phyloP scores from a whole-genome alignment of 1,140 invertebrate species.

The Teleopsis dalmanni region DNA sequence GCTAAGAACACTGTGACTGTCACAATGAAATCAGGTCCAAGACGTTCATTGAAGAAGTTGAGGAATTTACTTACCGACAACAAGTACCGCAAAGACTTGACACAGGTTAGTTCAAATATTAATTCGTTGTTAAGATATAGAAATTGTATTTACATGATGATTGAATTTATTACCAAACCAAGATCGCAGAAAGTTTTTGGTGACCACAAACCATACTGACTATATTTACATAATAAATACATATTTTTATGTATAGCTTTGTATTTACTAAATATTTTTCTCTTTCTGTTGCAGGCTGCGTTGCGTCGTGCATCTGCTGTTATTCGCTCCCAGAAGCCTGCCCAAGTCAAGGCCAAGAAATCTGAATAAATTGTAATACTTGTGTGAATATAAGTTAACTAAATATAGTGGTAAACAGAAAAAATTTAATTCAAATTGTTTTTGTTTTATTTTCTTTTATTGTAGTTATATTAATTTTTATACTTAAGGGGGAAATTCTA shows the following conservation, averaged over 20 bases:
- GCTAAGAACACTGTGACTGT: slow-evolving; percentile 62
- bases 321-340: slow-evolving; percentile 77
- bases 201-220: slow-evolving; percentile 26
- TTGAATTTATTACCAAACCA: slow-evolving; percentile 27
- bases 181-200: slow-evolving; percentile 45
- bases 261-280: slow-evolving; percentile 11
- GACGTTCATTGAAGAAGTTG: slow-evolving; percentile 75
- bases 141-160: background rate
- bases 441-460: too few species aligned
- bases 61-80: slow-evolving; percentile 69
- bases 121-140: too few species aligned
- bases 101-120: slow-evolving; percentile 58
- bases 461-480: too few species aligned
- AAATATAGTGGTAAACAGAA: too few species aligned
- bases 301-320: slow-evolving; percentile 85
- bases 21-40: slow-evolving; percentile 76
- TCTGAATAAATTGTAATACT: slow-evolving; percentile 55
- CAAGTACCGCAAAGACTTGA: slow-evolving; percentile 82
- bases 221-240: background rate
- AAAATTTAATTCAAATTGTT: too few species aligned
- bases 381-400: too few species aligned
- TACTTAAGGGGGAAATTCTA: too few species aligned
- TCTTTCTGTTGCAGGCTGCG: slow-evolving; percentile 58
- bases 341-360: slow-evolving; percentile 69
- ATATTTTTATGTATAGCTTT: background rate